Evolutionary conservation across 2,888 invertebrate genomes (phyloP).

Genomic region (Microplitis deprimator): DNA sequence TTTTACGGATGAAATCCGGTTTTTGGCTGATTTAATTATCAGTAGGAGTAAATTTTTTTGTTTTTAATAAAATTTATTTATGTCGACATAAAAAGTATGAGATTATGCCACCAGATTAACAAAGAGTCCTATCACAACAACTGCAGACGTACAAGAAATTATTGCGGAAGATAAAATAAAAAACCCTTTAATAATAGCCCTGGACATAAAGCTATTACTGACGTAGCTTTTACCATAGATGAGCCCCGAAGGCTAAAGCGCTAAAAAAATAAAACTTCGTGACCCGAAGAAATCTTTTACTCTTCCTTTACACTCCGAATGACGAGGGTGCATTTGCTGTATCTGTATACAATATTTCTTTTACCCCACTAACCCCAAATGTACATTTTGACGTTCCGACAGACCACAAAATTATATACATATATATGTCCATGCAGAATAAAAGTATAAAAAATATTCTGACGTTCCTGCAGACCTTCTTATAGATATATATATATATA

Average conservation of each 20-base stretch:
- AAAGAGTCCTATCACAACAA: neutral
- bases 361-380: conserved; percentile 46
- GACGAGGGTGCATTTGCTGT: conserved; percentile 47
- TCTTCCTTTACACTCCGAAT: conserved; percentile 44
- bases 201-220: conserved; percentile 22
- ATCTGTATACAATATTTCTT: conserved; percentile 46
- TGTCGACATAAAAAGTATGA: neutral
- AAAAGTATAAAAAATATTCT: conserved; percentile 23
- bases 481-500: neutral
- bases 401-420: conserved; percentile 65
- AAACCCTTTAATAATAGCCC: conserved; percentile 36
- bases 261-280: conserved; percentile 45
- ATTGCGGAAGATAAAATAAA: conserved; percentile 11
- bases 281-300: conserved; percentile 48
- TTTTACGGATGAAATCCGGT: too few species aligned
- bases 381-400: conserved; percentile 65
- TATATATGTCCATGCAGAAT: conserved; percentile 51
- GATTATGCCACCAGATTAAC: conserved; percentile 9
- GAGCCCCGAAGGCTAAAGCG: conserved; percentile 17
- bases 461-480: conserved; percentile 9
- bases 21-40: neutral
- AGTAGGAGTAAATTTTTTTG: neutral
- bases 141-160: neutral
- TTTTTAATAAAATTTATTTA: conserved; percentile 1
- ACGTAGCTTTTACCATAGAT: conserved; percentile 22